Percentiles rank a stretch among this genome's conserved stretches.
Conservation (phyloP, 2,797 vertebrate species). For the Cirrhinus molitorella region DNA sequence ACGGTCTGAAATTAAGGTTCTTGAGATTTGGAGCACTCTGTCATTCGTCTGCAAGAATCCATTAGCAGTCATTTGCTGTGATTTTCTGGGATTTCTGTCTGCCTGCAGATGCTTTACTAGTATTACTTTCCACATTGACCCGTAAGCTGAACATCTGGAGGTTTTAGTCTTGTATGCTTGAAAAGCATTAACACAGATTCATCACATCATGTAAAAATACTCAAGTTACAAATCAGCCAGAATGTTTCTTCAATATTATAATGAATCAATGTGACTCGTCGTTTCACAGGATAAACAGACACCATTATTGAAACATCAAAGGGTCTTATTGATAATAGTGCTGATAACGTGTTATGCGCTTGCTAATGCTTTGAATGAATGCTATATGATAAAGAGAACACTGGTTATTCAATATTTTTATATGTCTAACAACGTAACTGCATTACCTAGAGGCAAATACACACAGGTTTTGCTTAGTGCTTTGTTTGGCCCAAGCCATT, state of each 20-base stretch:
- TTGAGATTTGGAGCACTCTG: constrained; percentile 7
- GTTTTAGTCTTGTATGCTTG: not conserved
- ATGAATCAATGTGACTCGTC: not conserved
- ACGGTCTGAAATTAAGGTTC: not conserved
- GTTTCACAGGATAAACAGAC: not conserved
- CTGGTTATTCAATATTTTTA: not conserved
- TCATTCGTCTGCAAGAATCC: constrained; percentile 27
- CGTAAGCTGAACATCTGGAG: constrained; percentile 13
- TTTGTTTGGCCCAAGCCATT: constrained; percentile 14
- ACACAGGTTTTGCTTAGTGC: not conserved
- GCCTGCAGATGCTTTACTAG: not conserved
- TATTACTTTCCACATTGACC: not conserved
- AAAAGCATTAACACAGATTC: not conserved
- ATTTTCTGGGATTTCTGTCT: constrained; percentile 11
- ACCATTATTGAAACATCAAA: not conserved
- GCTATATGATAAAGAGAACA: not conserved
- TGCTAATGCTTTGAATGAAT: not conserved
- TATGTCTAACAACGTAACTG: not conserved
- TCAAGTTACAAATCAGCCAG: not conserved
- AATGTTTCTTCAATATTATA: not conserved
- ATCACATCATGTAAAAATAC: not conserved
- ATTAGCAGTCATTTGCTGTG: constrained; percentile 20
- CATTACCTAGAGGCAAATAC: not conserved
- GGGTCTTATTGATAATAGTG: not conserved
- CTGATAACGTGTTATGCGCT: not conserved